phyloP scores from a whole-genome alignment of 1,140 invertebrate species.

The Adoxophyes honmai region DNA sequence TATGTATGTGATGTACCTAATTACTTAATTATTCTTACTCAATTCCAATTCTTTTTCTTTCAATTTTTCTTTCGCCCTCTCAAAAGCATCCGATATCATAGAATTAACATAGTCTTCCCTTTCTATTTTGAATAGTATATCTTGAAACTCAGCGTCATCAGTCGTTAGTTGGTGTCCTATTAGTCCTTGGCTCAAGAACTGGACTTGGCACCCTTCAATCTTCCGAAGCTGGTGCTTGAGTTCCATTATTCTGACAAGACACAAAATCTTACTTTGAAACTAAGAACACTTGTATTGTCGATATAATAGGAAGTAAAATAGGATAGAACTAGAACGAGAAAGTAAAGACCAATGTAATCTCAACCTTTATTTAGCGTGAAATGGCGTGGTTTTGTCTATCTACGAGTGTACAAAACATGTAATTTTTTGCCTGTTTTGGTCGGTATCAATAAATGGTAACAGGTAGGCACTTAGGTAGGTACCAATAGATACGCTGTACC shows the following conservation, averaged over 20 bases:
- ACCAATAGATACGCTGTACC: too few species aligned
- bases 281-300: background rate
- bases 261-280: background rate
- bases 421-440: too few species aligned
- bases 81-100: constrained; percentile 30
- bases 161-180: constrained; percentile 33
- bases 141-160: constrained; percentile 35
- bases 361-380: too few species aligned
- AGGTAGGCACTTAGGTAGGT: too few species aligned
- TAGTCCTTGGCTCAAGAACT: constrained; percentile 36
- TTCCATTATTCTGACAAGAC: constrained; percentile 45
- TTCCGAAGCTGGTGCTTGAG: constrained; percentile 42
- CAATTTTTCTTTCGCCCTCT: constrained; percentile 28
- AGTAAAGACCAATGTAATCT: too few species aligned
- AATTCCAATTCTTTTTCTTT: constrained; percentile 17
- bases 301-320: too few species aligned
- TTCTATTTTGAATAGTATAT: constrained; percentile 23
- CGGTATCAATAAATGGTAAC: too few species aligned
- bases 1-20: too few species aligned
- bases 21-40: too few species aligned
- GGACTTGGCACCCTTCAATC: constrained; percentile 34
- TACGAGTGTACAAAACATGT: too few species aligned
- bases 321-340: too few species aligned
- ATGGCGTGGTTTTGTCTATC: too few species aligned
- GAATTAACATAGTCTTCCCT: constrained; percentile 27